Evolutionary conservation across 2,888 invertebrate genomes (phyloP).

Genomic region (Trissoscelio sp.): DNA sequence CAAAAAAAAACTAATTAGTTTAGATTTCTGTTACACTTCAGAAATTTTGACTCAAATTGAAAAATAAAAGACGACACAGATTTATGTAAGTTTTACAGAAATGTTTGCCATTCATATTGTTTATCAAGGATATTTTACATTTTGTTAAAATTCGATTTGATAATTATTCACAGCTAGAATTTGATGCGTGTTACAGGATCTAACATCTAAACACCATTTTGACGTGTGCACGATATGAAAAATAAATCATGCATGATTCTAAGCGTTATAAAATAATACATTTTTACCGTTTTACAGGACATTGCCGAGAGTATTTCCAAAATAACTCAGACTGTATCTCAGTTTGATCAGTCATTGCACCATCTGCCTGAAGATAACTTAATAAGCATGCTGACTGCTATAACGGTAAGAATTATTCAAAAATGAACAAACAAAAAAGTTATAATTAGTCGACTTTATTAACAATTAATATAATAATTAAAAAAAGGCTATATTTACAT

Average conservation of each 20-base stretch:
- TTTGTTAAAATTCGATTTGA: too few species aligned
- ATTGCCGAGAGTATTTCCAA: slow-evolving; percentile 86
- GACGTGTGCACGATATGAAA: slow-evolving; percentile 73
- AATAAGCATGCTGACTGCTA: slow-evolving; percentile 88
- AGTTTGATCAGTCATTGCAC: slow-evolving; percentile 88
- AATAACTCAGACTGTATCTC: slow-evolving; percentile 88
- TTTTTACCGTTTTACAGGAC: slow-evolving; percentile 75
- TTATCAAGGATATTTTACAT: too few species aligned
- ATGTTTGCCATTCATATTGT: too few species aligned
- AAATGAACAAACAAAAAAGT: neutral
- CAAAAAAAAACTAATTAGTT: too few species aligned
- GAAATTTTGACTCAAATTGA: too few species aligned
- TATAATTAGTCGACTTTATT: too few species aligned
- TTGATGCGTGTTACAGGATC: slow-evolving; percentile 70
- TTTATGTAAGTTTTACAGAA: too few species aligned
- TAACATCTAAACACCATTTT: slow-evolving; percentile 75
- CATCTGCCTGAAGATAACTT: slow-evolving; percentile 89
- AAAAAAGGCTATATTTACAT: too few species aligned
- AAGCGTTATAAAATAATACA: neutral
- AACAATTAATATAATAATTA: too few species aligned
- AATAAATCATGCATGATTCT: neutral
- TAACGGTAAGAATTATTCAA: slow-evolving; percentile 86
- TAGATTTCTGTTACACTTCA: too few species aligned
- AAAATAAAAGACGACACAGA: too few species aligned
- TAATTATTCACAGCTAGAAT: slow-evolving; percentile 70